phyloP scores from a whole-genome alignment of 2,113 vertebrate species.

The Stegostoma tigrinum region DNA sequence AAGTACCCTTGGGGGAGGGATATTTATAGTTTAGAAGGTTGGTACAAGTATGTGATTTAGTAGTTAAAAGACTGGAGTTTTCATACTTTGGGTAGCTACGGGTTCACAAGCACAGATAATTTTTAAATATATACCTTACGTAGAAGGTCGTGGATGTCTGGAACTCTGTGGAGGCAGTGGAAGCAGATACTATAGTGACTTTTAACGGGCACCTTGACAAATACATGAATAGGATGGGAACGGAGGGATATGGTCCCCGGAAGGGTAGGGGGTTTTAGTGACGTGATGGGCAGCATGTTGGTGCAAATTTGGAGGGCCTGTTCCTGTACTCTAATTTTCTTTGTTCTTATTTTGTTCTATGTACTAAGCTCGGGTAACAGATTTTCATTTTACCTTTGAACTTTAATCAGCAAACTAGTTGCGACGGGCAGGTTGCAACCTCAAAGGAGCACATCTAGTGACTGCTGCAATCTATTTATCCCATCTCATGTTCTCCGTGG shows the following conservation, averaged over 20 bases:
- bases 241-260: no score
- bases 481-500: neutral
- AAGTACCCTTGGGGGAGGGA: slow-evolving; percentile 94
- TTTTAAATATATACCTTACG: neutral
- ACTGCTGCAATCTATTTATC: neutral
- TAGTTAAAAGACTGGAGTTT: neutral
- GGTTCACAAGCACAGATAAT: neutral
- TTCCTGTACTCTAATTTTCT: no score
- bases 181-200: no score
- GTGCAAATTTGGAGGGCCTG: no score
- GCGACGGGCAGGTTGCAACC: neutral
- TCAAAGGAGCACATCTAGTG: neutral
- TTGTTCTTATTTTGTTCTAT: no score
- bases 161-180: no score
- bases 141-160: no score
- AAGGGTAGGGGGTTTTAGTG: no score
- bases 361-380: neutral
- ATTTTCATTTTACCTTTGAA: neutral
- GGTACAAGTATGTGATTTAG: slow-evolving; percentile 39
- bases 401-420: neutral
- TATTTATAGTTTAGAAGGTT: slow-evolving; percentile 94
- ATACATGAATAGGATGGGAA: no score
- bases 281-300: no score
- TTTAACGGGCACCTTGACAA: no score
- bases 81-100: neutral